These are phyloP conservation scores for Grammomys surdaster DNA, from an alignment of 2,113 vertebrate species.

Conservation along the genomic window DNA sequence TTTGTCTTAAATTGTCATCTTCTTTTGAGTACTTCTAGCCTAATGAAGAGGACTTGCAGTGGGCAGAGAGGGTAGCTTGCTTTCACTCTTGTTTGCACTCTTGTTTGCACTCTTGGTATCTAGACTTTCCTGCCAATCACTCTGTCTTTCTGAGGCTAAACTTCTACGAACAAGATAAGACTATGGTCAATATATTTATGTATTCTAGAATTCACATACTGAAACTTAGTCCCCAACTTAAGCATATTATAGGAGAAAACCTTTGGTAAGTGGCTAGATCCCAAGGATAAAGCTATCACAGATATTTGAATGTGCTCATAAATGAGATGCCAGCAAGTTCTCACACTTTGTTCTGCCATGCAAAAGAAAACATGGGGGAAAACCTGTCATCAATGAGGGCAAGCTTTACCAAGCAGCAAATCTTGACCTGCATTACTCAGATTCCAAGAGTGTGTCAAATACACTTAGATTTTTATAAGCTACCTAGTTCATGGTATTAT, in stretches of 20 bases:
- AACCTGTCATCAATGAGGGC: not conserved
- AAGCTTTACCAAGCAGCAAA: not conserved
- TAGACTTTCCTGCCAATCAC: not conserved
- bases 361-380: not conserved
- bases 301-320: not conserved
- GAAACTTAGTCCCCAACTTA: not conserved
- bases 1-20: not conserved
- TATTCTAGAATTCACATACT: not conserved
- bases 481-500: not conserved
- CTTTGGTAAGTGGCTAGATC: not conserved
- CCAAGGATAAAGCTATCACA: not conserved
- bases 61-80: not conserved
- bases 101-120: not conserved
- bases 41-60: not conserved
- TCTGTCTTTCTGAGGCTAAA: not conserved
- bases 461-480: not conserved
- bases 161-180: not conserved
- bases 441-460: not conserved
- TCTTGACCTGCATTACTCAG: not conserved
- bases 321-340: not conserved
- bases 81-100: not conserved
- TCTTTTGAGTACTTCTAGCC: not conserved
- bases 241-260: not conserved
- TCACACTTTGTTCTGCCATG: not conserved
- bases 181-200: not conserved